Conservation (phyloP, 2,888 invertebrate genomes). For the Coelopa pilipes region DNA sequence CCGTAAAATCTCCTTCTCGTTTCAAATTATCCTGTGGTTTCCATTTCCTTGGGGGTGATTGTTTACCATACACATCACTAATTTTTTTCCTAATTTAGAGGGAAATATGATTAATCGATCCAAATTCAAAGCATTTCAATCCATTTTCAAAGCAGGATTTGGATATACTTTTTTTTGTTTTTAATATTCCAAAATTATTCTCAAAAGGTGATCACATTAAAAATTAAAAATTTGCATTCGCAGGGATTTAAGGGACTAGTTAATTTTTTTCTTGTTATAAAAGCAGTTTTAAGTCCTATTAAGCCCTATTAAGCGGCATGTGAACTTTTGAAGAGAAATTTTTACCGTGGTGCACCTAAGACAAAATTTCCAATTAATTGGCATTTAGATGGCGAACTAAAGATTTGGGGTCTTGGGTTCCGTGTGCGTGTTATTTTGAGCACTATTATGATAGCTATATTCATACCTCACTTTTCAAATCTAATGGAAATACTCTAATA, state of each 20-base stretch:
- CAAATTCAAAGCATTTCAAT: conserved; percentile 92
- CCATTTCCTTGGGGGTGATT: conserved; percentile 96
- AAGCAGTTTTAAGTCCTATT: conserved; percentile 96
- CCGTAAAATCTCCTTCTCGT: conserved; percentile 44
- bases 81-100: conserved; percentile 98
- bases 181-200: conserved; percentile 96
- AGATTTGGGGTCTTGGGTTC: conserved; percentile 96
- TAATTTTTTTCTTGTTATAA: conserved; percentile 93
- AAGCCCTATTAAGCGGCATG: conserved; percentile 98
- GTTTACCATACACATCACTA: conserved; percentile 99
- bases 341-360: conserved; percentile 88
- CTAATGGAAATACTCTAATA: conserved; percentile 93
- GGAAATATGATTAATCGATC: conserved; percentile 94
- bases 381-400: conserved; percentile 90
- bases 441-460: conserved; percentile 94
- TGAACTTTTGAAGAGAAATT: conserved; percentile 90
- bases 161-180: conserved; percentile 98
- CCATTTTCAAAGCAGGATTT: conserved; percentile 94
- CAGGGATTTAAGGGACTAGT: conserved; percentile 91
- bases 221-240: conserved; percentile 97
- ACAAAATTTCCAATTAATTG: conserved; percentile 89
- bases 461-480: conserved; percentile 97
- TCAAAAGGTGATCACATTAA: conserved; percentile 93
- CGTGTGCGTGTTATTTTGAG: conserved; percentile 88
- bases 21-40: conserved; percentile 68